Conservation (phyloP, 2,888 invertebrate species). For the Coleophora flavipennella region DNA sequence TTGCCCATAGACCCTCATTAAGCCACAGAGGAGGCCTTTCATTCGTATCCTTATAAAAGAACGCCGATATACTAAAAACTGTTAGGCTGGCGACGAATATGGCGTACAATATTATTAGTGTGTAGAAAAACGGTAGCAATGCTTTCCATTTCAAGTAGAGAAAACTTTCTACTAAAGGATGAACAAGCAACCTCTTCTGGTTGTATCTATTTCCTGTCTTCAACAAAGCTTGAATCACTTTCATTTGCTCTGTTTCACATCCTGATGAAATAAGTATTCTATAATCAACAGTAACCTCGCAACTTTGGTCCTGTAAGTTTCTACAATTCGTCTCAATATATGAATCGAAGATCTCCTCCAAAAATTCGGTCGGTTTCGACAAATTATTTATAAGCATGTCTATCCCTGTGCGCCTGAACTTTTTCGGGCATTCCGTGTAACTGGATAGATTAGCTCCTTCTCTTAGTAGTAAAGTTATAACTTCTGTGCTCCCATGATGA, state of each 20-base stretch:
- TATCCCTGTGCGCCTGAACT: constrained; percentile 54
- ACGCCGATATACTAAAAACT: constrained; percentile 56
- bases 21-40: constrained; percentile 36
- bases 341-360: constrained; percentile 67
- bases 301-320: constrained; percentile 49
- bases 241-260: constrained; percentile 66
- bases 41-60: constrained; percentile 53
- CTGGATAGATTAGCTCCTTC: constrained; percentile 62
- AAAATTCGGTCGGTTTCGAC: constrained; percentile 65
- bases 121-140: constrained; percentile 66
- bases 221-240: constrained; percentile 66
- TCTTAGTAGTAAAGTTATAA: constrained; percentile 51
- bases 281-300: constrained; percentile 66
- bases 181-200: constrained; percentile 61
- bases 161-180: constrained; percentile 73
- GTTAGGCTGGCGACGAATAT: constrained; percentile 65
- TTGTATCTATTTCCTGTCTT: constrained; percentile 66
- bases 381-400: constrained; percentile 66
- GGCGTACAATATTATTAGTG: constrained; percentile 59
- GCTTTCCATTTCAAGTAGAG: constrained; percentile 72
- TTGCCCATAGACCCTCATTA: constrained; percentile 42
- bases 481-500: constrained; percentile 72
- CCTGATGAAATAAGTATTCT: constrained; percentile 55
- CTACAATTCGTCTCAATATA: constrained; percentile 59
- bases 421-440: constrained; percentile 50